These are phyloP conservation scores for Heterotis niloticus DNA, from an alignment of 2,113 vertebrate genomes.

Conservation along the genomic window DNA sequence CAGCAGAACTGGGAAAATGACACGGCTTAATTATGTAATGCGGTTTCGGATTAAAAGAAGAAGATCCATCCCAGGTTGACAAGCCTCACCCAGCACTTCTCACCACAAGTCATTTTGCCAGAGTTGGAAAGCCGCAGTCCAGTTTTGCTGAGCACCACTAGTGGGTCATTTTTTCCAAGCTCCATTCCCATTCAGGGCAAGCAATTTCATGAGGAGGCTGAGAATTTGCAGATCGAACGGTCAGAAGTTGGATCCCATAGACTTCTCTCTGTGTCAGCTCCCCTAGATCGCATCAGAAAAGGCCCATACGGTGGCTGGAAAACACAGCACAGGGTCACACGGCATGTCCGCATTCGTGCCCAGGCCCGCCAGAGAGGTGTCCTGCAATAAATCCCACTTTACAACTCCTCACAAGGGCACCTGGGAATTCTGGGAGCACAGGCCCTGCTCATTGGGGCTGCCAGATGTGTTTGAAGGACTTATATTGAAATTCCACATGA, in stretches of 20 bases:
- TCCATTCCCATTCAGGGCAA: too few species aligned
- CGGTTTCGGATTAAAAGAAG: not conserved
- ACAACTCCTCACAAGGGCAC: slow-evolving; percentile 52
- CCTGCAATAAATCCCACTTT: slow-evolving; percentile 38
- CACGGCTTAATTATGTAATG: not conserved
- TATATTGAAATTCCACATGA: slow-evolving; percentile 41
- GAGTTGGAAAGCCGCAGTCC: not conserved
- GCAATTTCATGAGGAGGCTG: too few species aligned
- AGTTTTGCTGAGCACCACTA: not conserved
- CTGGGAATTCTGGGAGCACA: slow-evolving; percentile 53
- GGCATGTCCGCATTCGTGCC: slow-evolving; percentile 24
- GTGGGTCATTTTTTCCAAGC: not conserved
- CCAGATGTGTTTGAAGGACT: slow-evolving; percentile 61
- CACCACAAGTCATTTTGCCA: not conserved
- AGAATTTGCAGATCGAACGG: too few species aligned
- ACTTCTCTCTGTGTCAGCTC: too few species aligned
- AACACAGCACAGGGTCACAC: slow-evolving; percentile 9
- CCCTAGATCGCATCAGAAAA: not conserved
- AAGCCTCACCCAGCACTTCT: not conserved
- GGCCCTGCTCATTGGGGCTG: slow-evolving; percentile 47
- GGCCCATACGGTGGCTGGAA: not conserved
- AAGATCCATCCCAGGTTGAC: not conserved
- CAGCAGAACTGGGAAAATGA: not conserved
- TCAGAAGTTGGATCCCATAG: too few species aligned
- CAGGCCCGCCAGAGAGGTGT: slow-evolving; percentile 35